phyloP scores from a whole-genome alignment of 2,888 invertebrate species.

The Tribolium freemani region DNA sequence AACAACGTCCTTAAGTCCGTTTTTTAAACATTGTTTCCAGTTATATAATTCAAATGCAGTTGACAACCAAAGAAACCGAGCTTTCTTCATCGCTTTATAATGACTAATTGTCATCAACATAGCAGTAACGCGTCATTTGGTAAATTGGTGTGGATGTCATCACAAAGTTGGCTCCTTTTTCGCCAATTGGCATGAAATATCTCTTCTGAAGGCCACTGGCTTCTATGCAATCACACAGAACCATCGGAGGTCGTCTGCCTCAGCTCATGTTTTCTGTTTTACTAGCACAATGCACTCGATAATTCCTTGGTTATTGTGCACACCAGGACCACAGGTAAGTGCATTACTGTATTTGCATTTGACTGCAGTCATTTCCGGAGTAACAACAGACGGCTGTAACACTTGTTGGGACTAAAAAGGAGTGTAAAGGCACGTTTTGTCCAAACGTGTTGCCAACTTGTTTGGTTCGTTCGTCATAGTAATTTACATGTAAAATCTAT shows the following conservation, averaged over 20 bases:
- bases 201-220: conserved; percentile 6
- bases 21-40: conserved; percentile 28
- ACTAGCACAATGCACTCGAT: background rate
- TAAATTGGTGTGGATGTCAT: background rate
- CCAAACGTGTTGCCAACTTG: too few relatives aligned
- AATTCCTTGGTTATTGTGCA: background rate
- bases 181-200: background rate
- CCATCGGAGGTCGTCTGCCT: conserved; percentile 27
- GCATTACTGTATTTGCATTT: background rate
- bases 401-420: too few relatives aligned
- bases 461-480: too few relatives aligned
- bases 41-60: conserved; percentile 20
- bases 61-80: background rate
- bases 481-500: too few relatives aligned
- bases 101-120: background rate
- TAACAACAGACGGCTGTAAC: background rate
- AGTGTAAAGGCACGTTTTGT: too few relatives aligned
- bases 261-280: background rate
- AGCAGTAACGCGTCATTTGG: conserved; percentile 6
- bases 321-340: background rate
- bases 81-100: conserved; percentile 9
- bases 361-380: background rate
- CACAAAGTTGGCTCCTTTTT: background rate
- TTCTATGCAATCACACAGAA: conserved; percentile 14
- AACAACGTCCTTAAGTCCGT: conserved; percentile 41